Conservation (phyloP, 2,113 vertebrate genomes). For the Gallinago undulata region DNA sequence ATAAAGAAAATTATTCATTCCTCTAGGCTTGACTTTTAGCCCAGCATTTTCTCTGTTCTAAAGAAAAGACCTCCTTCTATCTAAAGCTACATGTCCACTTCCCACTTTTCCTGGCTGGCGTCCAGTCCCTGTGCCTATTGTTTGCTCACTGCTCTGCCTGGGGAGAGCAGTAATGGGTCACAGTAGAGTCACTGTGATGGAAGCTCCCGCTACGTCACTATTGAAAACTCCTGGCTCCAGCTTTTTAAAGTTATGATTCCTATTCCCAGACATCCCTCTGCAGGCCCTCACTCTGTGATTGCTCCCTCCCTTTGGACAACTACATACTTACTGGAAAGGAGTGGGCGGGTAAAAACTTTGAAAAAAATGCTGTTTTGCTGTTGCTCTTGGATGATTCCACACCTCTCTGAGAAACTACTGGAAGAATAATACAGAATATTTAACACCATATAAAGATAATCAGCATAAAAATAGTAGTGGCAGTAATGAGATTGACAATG, state of each 20-base stretch:
- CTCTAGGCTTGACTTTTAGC: not conserved
- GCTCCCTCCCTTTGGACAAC: not conserved
- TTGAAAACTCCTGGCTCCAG: not conserved
- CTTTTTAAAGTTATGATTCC: not conserved
- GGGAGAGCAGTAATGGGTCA: not conserved
- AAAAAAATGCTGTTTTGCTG: not conserved
- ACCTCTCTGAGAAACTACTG: not conserved
- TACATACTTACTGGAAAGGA: not conserved
- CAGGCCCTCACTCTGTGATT: not conserved
- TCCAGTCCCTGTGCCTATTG: not conserved
- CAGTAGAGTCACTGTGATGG: rapidly evolving
- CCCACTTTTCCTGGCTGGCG: not conserved
- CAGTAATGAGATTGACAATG: not conserved
- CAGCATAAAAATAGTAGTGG: not conserved
- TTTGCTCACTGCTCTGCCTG: not conserved
- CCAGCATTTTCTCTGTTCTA: not conserved
- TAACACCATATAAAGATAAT: not conserved
- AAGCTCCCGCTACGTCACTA: not conserved
- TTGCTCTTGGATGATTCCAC: not conserved
- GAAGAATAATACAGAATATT: not conserved
- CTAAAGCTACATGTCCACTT: not conserved
- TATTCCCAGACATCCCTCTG: not conserved
- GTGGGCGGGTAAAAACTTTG: not conserved
- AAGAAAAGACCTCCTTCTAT: not conserved
- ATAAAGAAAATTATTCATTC: not conserved